Base-by-base conservation (phyloP, 2,888 invertebrate species). In the Pterostichus niger region DNA sequence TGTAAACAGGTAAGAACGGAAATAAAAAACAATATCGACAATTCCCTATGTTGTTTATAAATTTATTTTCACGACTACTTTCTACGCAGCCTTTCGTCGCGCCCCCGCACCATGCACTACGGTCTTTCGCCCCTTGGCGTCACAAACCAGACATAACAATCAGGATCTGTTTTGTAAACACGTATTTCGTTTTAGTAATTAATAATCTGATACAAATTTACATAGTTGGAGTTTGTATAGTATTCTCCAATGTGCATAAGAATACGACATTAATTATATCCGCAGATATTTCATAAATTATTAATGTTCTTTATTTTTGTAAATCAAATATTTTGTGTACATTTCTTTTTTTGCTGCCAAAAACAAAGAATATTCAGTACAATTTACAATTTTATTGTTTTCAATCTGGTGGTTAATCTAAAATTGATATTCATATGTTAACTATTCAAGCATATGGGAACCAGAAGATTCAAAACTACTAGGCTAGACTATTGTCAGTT, bases 191-290 rank as follows among this genome's bases (percentile, higher is more conserved):
- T 54, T 77, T 77, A 77, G 56, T 77, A 77, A 77, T 77, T 77
- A 77, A 77, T 77, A 77, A 77, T 75, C 56, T 56, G 56, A 56
- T 56, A 77, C 77, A 54, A 77, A 77, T 77, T 77, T 77, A 56
- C 77, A 77, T 75, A 52, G 75, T 52, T 75, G n/a, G 31, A 33
- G 68, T 71, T 71, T 71, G 24, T 44, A 15, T 71, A 44, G 40
- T 44, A 44, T 44, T 44, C 44, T 71, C 44, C 44, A 71, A 17
- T 17, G 68, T 71, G 44, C 68, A 71, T 46, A 71, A 71, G 68
- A 44, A 71, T 71, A 71, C 56, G 46, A 15, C 17, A 40, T 40
- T 40, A 17, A 71, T 71, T 71, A 17, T 6, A 17, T 33, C 33
- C 40, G 6, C 64, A 35, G 64, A 64, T 13, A 35, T 64, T 35